Evolutionary conservation across 2,888 invertebrate species (phyloP), one percentile per base, ranked within the genome.

Genomic region (Microchrysa polita): DNA sequence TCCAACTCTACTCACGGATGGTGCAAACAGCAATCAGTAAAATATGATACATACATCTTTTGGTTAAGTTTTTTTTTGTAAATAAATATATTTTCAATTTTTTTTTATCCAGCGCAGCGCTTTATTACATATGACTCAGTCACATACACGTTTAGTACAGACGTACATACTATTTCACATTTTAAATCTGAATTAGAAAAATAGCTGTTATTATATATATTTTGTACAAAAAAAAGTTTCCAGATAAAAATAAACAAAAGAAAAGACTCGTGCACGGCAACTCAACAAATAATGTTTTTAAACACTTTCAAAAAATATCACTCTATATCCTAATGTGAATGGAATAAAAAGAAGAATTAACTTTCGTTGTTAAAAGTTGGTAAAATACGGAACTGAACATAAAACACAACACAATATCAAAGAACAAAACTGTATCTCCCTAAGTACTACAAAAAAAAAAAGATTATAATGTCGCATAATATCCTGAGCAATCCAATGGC

Each of bases 141-240:
- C 65, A 65, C 22, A 48, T 65, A 65, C 65, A 65, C 65, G 44
- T 65, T 65, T 65, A 22, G 65, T 65, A 65, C 65, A 48, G 9
- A 18, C 48, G 48, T 55, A 18, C 55, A 55, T 65, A 65, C 61
- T 40, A 40, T n/a, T n/a, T 40, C 44, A 65, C 48, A 65, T 65
- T 65, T 65, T 65, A 65, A 65, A 65, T 65, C 65, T 65, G 65
- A 65, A 65, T 65, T 65, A 65, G 65, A 65, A 65, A 65, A 65
- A 65, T 65, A 65, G 65, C 65, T 65, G 65, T 48, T 65, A 65
- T 48, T 22, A 48, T 22, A 7, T 65, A 34, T 22, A 14, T 40
- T 40, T 40, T 20, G 20, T 20, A 55, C n/a, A n/a, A n/a, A n/a
- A n/a, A n/a, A n/a, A 20, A 1, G 5, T 10, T 52, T 52, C 16